phyloP scores from a whole-genome alignment of 1,140 invertebrate species.

The Zaprionus vittiger region DNA sequence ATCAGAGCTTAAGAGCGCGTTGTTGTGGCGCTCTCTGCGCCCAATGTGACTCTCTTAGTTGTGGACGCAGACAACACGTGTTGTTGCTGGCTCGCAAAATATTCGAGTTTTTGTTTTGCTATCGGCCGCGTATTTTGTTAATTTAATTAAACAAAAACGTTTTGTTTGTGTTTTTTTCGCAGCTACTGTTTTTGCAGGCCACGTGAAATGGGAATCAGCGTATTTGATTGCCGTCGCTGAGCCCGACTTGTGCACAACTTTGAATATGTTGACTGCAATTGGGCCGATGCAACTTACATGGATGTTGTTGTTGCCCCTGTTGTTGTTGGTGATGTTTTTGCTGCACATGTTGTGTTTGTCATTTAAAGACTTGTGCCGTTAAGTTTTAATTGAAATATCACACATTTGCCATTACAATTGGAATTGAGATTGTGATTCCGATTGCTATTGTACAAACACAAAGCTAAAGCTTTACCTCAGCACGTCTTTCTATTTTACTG shows the following conservation, averaged over 20 bases:
- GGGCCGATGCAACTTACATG: not conserved
- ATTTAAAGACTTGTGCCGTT: conserved; percentile 77
- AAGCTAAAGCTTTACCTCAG: conserved; percentile 17
- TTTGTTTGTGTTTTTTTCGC: conserved; percentile 73
- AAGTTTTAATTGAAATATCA: conserved; percentile 80
- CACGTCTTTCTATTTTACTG: not conserved
- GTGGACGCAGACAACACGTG: conserved; percentile 55
- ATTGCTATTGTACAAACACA: conserved; percentile 20
- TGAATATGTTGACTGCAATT: conserved; percentile 73
- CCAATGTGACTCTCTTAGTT: conserved; percentile 25
- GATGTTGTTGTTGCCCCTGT: not conserved
- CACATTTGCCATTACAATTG: conserved; percentile 58
- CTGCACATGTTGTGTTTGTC: conserved; percentile 53
- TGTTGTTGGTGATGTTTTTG: conserved; percentile 32
- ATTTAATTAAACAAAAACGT: conserved; percentile 82
- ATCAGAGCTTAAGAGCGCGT: conserved; percentile 39
- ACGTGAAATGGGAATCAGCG: conserved; percentile 71
- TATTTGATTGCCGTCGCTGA: conserved; percentile 48
- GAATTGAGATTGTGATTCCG: conserved; percentile 28
- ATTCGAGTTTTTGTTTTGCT: conserved; percentile 66
- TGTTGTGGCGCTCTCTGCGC: conserved; percentile 28
- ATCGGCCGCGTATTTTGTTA: conserved; percentile 77
- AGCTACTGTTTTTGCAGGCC: conserved; percentile 29
- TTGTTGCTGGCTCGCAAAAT: conserved; percentile 67
- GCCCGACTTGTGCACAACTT: conserved; percentile 61